Evolutionary conservation across 2,888 invertebrate species (phyloP), one percentile per base, ranked within the genome.

Genomic region (Alloplasta piceator): DNA sequence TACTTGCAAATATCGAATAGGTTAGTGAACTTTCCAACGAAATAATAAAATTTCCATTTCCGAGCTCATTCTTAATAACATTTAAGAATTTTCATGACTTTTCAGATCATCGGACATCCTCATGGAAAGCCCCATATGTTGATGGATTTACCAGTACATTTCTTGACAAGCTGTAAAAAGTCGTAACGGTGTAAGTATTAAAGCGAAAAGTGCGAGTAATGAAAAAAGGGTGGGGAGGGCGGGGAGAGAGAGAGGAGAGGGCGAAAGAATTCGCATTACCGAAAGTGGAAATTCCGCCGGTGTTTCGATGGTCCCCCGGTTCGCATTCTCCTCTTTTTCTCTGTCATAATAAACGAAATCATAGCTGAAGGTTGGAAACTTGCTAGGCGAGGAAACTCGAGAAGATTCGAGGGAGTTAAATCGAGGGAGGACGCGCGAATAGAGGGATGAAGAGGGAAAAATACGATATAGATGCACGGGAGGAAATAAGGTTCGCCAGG

Each of bases 401-500:
- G 67, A 48, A 63, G 56, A 9, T 12, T 43, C 41, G 78, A 58
- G 67, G 26, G 26, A 58, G 78, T 70, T 71, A 50, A 75, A 64
- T 26, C 26, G 26, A 63, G 50, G 52, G 71, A 10, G 60, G 55
- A 48, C 16, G 39, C 14, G 60, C 38, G 52, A 64, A 52, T 41
- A 46, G 14, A 50, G 63, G 64, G 16, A 16, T 26, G 68, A 26
- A 67, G 41, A 12, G 48, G 43, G 63, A 16, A 16, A 58, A 72
- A 64, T 46, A 46, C 50, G 14, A 26, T 26, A 26, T 26, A 50
- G 14, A 14, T 26, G 61, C 58, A 48, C 16, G 16, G 64, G 50
- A 26, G 50, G 75, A 75, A 75, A 75, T 63, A 72, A 78, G 78
- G 67, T 75, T 82, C 66, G 56, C 74, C 78, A 75, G 78, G 78